A percentile compares a stretch with the other conserved stretches of the same genome.
Evolutionary conservation across 2,113 vertebrate genomes (phyloP).

Genomic region (Zapus hudsonius): DNA sequence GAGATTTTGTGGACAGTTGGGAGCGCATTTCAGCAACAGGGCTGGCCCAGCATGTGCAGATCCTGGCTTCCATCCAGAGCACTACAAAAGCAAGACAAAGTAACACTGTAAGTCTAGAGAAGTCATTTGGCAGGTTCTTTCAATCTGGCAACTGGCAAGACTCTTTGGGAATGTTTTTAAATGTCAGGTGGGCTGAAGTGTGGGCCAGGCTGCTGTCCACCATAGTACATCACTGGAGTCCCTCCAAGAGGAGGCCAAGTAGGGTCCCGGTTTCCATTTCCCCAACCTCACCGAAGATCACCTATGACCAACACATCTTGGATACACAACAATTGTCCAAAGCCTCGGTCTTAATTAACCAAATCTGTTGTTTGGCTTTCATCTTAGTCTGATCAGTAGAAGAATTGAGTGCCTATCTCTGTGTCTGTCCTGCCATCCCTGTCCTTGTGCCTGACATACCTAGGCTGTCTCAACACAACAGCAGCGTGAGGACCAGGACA

Average conservation of each 20-base stretch:
- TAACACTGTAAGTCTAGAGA: neutral
- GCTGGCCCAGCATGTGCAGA: neutral
- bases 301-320: neutral
- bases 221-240: neutral
- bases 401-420: neutral
- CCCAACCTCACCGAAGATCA: neutral
- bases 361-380: neutral
- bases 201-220: fast-evolving
- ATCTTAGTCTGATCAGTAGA: neutral
- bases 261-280: neutral
- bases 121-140: neutral
- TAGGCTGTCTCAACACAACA: neutral
- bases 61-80: neutral
- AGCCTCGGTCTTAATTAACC: neutral
- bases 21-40: neutral
- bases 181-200: no score
- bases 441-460: neutral
- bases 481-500: no score
- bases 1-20: neutral
- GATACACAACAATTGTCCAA: neutral
- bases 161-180: neutral
- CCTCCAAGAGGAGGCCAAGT: neutral
- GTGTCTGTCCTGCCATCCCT: neutral
- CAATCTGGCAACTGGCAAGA: neutral
- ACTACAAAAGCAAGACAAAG: no score